These are phyloP conservation scores for Odontesthes bonariensis DNA, from an alignment of 2,113 vertebrate genomes.

Conservation along the genomic window DNA sequence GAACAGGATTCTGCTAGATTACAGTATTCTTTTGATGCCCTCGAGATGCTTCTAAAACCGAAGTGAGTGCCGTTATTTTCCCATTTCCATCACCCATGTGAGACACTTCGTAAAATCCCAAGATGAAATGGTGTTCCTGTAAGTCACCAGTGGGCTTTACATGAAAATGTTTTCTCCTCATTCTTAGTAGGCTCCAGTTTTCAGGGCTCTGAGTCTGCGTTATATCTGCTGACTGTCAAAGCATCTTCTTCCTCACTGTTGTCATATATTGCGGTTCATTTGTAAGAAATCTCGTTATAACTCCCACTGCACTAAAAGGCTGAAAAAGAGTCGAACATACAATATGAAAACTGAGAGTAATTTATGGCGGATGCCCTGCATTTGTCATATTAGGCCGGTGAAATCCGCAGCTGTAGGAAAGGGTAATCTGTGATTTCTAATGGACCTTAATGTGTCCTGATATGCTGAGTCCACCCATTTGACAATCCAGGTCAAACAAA, in stretches of 20 bases:
- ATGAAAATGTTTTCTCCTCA: slow-evolving; percentile 1
- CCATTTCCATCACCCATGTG: background rate
- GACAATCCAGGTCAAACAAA: slow-evolving; percentile 19
- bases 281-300: background rate
- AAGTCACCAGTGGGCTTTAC: background rate
- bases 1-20: slow-evolving; percentile 18
- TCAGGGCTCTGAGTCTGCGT: background rate
- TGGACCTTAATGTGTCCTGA: slow-evolving; percentile 19
- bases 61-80: background rate
- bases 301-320: background rate
- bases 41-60: background rate
- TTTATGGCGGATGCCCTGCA: background rate
- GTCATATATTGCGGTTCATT: background rate
- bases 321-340: background rate
- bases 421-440: slow-evolving; percentile 13
- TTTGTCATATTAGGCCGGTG: slow-evolving; percentile 5
- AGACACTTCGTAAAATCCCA: background rate
- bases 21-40: slow-evolving; percentile 24
- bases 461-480: slow-evolving; percentile 3
- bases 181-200: background rate
- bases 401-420: background rate
- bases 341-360: background rate
- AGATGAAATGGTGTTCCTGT: background rate
- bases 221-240: slow-evolving; percentile 10
- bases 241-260: background rate